Conservation (phyloP, 2,888 invertebrate genomes). For the Lampropteryx suffumata region DNA sequence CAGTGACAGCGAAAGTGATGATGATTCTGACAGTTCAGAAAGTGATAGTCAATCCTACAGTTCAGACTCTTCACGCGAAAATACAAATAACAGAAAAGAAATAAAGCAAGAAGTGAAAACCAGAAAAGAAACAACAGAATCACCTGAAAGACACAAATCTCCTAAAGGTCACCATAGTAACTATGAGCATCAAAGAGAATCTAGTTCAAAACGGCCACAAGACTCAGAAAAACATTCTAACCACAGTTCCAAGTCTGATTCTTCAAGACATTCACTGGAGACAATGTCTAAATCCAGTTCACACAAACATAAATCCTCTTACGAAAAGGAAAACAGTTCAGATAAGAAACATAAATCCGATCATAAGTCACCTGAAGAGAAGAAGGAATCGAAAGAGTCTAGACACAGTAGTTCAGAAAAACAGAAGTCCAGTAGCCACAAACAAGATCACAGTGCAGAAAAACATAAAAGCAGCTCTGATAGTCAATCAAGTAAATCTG, state of each 20-base stretch:
- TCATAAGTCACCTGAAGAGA: conserved; percentile 46
- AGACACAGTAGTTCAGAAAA: conserved; percentile 46
- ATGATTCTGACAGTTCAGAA: conserved; percentile 54
- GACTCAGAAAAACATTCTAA: conserved; percentile 48
- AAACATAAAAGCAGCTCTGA: conserved; percentile 50
- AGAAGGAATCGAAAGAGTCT: conserved; percentile 43
- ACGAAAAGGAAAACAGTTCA: conserved; percentile 48
- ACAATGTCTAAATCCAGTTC: conserved; percentile 53
- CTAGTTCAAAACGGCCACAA: conserved; percentile 44
- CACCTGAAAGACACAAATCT: conserved; percentile 48
- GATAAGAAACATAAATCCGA: conserved; percentile 57
- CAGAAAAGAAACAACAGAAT: conserved; percentile 45
- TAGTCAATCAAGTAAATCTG: conserved; percentile 28
- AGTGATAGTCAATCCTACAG: conserved; percentile 55
- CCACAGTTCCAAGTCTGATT: conserved; percentile 48
- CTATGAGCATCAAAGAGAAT: conserved; percentile 45
- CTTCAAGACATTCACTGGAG: conserved; percentile 45
- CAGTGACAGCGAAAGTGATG: conserved; percentile 45
- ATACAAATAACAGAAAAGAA: conserved; percentile 49
- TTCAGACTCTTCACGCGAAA: conserved; percentile 61
- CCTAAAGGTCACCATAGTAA: conserved; percentile 50
- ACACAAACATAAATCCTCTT: conserved; percentile 52
- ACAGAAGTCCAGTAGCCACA: conserved; percentile 47
- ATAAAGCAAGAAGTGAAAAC: conserved; percentile 53
- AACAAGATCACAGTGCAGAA: conserved; percentile 46